Evolutionary conservation across 1,140 invertebrate species (phyloP).

Genomic region (Augochlora pura): DNA sequence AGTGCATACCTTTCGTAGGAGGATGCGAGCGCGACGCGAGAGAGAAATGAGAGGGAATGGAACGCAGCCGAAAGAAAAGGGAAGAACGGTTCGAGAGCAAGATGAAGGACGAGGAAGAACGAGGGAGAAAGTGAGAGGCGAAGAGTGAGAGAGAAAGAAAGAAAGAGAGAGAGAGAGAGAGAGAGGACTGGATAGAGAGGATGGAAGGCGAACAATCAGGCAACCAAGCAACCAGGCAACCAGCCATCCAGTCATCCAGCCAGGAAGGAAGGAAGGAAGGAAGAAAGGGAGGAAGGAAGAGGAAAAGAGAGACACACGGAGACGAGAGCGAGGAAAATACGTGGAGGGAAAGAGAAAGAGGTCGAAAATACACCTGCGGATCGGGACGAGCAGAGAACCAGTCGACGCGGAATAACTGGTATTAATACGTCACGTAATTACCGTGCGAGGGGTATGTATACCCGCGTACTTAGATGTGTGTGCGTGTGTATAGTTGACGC

Average conservation of each 20-base stretch:
- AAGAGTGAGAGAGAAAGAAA: no score
- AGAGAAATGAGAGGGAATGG: constrained; percentile 12
- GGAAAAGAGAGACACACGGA: background rate
- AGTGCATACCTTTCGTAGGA: constrained; percentile 27
- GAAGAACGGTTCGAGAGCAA: background rate
- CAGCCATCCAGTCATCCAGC: background rate
- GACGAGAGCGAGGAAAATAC: background rate
- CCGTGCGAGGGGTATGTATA: constrained; percentile 69
- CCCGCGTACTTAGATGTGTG: constrained; percentile 7
- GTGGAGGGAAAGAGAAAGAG: constrained; percentile 35
- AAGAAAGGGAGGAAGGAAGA: background rate
- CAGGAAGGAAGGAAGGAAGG: constrained; percentile 4
- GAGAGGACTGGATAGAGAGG: background rate
- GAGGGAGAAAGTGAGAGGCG: no score
- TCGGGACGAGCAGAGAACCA: constrained; percentile 72
- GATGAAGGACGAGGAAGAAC: no score
- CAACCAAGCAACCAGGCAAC: background rate
- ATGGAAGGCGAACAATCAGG: background rate
- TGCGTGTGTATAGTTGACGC: constrained; percentile 47
- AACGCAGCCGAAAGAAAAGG: background rate
- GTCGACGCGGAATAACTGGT: constrained; percentile 77
- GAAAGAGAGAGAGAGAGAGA: no score
- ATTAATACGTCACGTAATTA: constrained; percentile 79
- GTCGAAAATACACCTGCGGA: constrained; percentile 74
- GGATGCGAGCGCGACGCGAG: background rate